Conservation (phyloP, 1,140 invertebrate genomes). For the Drosophila yakuba region DNA sequence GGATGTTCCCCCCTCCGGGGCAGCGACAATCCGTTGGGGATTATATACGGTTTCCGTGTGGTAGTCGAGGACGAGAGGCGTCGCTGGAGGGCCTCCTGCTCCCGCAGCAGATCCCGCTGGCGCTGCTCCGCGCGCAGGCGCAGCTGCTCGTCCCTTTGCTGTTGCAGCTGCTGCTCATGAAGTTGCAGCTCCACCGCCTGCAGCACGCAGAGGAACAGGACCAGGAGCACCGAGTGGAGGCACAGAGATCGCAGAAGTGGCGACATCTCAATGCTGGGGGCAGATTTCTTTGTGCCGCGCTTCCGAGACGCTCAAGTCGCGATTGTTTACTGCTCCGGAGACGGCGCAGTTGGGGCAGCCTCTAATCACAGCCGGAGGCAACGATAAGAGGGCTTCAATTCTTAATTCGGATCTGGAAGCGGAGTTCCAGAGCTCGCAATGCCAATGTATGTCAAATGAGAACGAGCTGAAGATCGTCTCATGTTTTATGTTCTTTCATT, state of each 20-base stretch:
- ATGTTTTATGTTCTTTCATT: conserved; percentile 12
- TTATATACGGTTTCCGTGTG: conserved; percentile 64
- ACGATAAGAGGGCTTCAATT: conserved; percentile 43
- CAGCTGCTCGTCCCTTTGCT: conserved; percentile 59
- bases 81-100: conserved; percentile 51
- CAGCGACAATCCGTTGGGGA: conserved; percentile 69
- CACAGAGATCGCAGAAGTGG: conserved; percentile 42
- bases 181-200: conserved; percentile 62
- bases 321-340: conserved; percentile 60
- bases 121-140: conserved; percentile 52
- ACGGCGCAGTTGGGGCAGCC: conserved; percentile 19
- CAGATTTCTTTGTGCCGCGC: conserved; percentile 6
- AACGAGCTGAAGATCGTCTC: conserved; percentile 11
- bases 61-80: conserved; percentile 66
- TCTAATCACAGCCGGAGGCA: conserved; percentile 42
- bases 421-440: conserved; percentile 15
- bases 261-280: conserved; percentile 37
- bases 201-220: conserved; percentile 55
- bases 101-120: conserved; percentile 49
- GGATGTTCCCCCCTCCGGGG: conserved; percentile 65
- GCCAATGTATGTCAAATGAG: conserved; percentile 43
- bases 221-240: conserved; percentile 44
- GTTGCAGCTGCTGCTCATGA: conserved; percentile 64
- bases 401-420: conserved; percentile 36
- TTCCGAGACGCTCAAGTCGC: conserved; percentile 42